Evolutionary conservation across 2,113 vertebrate species (phyloP).

Genomic region (Castor canadensis): DNA sequence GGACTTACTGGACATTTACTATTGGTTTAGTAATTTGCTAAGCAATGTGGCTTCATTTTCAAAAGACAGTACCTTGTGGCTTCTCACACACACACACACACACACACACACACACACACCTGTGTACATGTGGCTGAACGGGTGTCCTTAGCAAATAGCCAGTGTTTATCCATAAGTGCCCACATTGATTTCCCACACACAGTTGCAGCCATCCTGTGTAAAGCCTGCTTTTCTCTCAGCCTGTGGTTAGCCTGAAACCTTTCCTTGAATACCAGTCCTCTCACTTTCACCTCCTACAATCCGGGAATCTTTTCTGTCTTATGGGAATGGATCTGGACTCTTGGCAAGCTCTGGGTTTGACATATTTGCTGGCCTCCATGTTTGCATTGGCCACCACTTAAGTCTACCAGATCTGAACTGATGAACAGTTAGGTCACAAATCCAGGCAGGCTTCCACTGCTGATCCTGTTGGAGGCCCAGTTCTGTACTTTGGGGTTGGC

Average conservation of each 20-base stretch:
- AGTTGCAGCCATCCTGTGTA: accelerated
- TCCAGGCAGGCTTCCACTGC: not conserved
- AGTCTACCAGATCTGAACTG: not conserved
- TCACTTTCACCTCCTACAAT: not conserved
- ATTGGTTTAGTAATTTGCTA: not conserved
- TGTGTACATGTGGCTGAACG: not conserved
- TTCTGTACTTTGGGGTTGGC: not conserved
- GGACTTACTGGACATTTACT: not conserved
- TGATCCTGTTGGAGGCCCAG: not conserved
- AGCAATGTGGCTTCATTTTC: not conserved
- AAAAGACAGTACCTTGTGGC: not conserved
- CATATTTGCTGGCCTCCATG: not conserved
- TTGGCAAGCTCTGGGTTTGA: not conserved
- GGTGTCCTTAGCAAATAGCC: not conserved
- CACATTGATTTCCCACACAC: not conserved
- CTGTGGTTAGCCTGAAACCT: not conserved
- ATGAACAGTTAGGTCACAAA: not conserved
- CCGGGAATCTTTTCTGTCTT: not conserved
- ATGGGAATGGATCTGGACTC: not conserved
- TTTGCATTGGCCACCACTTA: not conserved
- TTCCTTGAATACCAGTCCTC: not conserved
- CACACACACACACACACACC: accelerated
- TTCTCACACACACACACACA: not conserved
- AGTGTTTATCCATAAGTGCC: too few species aligned
- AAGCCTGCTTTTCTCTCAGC: not conserved